Base-by-base conservation (phyloP, 1,140 invertebrate species). In the Venustaconcha ellipsiformis region DNA sequence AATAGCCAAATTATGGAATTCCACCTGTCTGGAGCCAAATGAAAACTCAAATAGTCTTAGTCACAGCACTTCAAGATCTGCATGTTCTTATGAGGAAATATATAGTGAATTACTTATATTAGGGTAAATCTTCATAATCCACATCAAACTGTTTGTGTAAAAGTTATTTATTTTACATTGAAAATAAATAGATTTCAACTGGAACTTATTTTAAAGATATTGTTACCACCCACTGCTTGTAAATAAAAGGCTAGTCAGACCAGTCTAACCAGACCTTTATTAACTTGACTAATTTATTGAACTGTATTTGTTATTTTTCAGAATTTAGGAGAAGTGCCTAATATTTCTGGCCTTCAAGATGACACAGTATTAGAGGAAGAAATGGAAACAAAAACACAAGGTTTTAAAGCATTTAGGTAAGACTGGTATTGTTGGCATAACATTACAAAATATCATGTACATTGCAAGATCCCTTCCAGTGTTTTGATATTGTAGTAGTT, bases 241-340 rank as follows among this genome's bases (percentile, higher is more conserved):
- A 48, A 48, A 11, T 48, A 48, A 48, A 6, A 11, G 4, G 0
- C 4, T 48, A 48, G 37, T 48, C 6, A 48, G 37, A 48, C 11
- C 4, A n/a, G n/a, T n/a, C n/a, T n/a, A 48, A 0, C 37, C 37
- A 48, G 11, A 48, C 6, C 37, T 48, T 6, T 6, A 48, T 48
- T 48, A 48, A 48, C 37, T 8, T 11, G 11, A 48, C 37, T 48
- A 48, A 8, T 48, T 0, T 48, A 48, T 48, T 48, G 11, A 48
- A 48, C 37, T 48, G 37, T 48, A 48, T 6, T 48, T 48, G 20
- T 57, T 18, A 20, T 26, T 67, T 76, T 88, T 74, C 81, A 91
- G 86, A 97, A 97, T 90, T 92, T 96, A 55, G 92, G 93, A 14
- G 96, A 99, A 90, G 93, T 98, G 82, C 94, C 95, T 76, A 93